These are phyloP conservation scores for Drosophila aldrichi DNA, from an alignment of 2,888 invertebrate species.

Conservation along the genomic window DNA sequence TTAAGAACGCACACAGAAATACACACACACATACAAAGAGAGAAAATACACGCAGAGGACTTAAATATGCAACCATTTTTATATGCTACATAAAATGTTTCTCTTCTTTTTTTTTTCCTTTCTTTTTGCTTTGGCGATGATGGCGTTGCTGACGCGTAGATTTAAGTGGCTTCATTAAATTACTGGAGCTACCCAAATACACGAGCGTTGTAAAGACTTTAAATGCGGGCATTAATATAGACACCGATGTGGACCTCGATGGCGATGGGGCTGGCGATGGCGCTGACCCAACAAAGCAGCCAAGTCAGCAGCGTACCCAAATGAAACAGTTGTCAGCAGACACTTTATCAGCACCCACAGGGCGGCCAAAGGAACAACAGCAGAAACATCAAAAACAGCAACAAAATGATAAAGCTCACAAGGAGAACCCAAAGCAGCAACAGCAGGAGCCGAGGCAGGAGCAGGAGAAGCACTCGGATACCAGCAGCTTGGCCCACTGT, in stretches of 20 bases:
- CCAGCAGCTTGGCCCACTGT: conserved; percentile 79
- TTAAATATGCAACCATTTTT: conserved; percentile 70
- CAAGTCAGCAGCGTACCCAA: conserved; percentile 62
- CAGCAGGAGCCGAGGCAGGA: not conserved
- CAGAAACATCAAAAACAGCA: conserved; percentile 28
- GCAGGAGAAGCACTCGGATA: conserved; percentile 14
- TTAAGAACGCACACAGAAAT: conserved; percentile 20
- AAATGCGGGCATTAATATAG: conserved; percentile 82
- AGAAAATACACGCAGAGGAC: conserved; percentile 21
- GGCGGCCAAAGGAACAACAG: conserved; percentile 26
- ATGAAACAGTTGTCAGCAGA: conserved; percentile 59
- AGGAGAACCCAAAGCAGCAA: not conserved
- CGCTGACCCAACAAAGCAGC: conserved; percentile 74
- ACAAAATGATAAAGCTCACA: conserved; percentile 5
- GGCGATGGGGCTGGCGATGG: conserved; percentile 20
- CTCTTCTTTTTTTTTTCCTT: conserved; percentile 42
- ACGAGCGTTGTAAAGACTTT: conserved; percentile 84
- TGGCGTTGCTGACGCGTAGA: conserved; percentile 74
- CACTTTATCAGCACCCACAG: conserved; percentile 51
- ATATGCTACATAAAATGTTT: conserved; percentile 65
- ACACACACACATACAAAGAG: conserved; percentile 4
- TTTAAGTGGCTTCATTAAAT: conserved; percentile 84
- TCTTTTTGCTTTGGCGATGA: conserved; percentile 35
- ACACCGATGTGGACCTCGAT: conserved; percentile 57
- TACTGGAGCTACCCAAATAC: conserved; percentile 84